A percentile compares a stretch with the other conserved stretches of the same genome.
phyloP scores from a whole-genome alignment of 2,888 invertebrate genomes.

The Lampropteryx suffumata region DNA sequence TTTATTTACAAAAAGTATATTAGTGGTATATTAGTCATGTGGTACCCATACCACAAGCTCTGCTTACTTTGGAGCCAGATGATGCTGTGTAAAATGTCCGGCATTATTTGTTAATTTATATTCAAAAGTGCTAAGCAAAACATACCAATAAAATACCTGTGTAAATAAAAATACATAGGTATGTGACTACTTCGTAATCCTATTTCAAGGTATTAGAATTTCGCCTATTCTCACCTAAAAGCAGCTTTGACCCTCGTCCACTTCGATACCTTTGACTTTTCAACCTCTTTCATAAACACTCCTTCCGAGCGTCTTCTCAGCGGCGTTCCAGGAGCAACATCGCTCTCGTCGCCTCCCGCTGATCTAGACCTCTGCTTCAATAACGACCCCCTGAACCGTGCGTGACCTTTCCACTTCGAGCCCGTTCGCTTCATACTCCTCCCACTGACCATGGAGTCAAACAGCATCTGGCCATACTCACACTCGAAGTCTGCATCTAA shows the following conservation, averaged over 20 bases:
- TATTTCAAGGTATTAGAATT: too few relatives aligned
- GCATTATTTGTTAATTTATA: too few relatives aligned
- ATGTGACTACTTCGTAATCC: too few relatives aligned
- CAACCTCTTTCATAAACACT: slow-evolving; percentile 68
- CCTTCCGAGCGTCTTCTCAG: slow-evolving; percentile 69
- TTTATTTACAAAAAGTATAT: too few relatives aligned
- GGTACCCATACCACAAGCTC: too few relatives aligned
- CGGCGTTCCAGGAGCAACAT: slow-evolving; percentile 63
- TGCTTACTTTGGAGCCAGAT: too few relatives aligned
- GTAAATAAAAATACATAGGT: too few relatives aligned
- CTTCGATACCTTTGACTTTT: slow-evolving; percentile 88
- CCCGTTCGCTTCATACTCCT: slow-evolving; percentile 76
- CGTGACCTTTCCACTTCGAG: slow-evolving; percentile 76
- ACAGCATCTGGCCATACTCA: slow-evolving; percentile 84
- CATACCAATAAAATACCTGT: too few relatives aligned
- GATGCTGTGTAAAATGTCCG: too few relatives aligned
- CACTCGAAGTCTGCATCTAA: slow-evolving; percentile 84
- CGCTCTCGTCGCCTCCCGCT: slow-evolving; percentile 85
- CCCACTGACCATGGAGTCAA: slow-evolving; percentile 85
- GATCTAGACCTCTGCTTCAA: slow-evolving; percentile 86
- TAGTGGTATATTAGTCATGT: too few relatives aligned
- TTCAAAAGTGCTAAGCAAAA: too few relatives aligned
- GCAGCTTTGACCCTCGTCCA: slow-evolving; percentile 96
- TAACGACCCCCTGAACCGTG: slow-evolving; percentile 75
- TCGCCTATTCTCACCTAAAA: slow-evolving; percentile 85